Evolutionary conservation across 2,113 vertebrate genomes (phyloP).

Genomic region (Mastomys coucha): DNA sequence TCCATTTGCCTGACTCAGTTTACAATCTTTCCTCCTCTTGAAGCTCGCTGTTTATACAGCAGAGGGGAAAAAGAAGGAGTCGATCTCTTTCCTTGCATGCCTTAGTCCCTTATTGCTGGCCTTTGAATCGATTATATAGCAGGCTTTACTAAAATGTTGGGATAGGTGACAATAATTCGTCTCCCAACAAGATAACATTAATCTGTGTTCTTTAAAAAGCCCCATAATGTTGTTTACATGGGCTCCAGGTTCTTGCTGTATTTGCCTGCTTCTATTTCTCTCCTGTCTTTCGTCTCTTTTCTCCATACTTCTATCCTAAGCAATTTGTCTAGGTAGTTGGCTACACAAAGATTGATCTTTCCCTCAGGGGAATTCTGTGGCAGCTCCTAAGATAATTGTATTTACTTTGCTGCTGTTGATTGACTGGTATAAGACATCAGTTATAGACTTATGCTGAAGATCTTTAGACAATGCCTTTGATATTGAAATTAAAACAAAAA

Average conservation of each 20-base stretch:
- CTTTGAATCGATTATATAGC: not conserved
- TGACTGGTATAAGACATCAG: slow-evolving; percentile 41
- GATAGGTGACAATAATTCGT: not conserved
- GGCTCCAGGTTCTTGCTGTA: not conserved
- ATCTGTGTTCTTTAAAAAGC: slow-evolving; percentile 41
- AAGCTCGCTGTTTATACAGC: not conserved
- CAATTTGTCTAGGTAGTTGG: slow-evolving; percentile 33
- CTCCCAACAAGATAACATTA: not conserved
- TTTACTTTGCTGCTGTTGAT: slow-evolving; percentile 23
- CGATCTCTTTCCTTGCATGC: not conserved
- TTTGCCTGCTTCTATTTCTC: not conserved
- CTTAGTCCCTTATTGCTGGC: not conserved
- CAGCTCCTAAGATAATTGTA: slow-evolving; percentile 27
- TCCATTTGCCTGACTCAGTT: not conserved
- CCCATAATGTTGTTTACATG: not conserved
- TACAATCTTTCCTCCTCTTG: not conserved
- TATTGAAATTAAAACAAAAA: not conserved
- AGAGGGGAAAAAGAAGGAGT: not conserved
- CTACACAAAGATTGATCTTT: slow-evolving; percentile 32
- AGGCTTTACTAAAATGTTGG: slow-evolving; percentile 2
- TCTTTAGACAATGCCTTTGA: slow-evolving; percentile 38
- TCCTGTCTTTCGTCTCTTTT: not conserved
- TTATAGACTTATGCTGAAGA: slow-evolving; percentile 34
- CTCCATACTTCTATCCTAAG: not conserved
- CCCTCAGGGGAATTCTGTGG: slow-evolving; percentile 26